Evolutionary conservation across 2,797 vertebrate species (phyloP).

Genomic region (Poecile montanus): DNA sequence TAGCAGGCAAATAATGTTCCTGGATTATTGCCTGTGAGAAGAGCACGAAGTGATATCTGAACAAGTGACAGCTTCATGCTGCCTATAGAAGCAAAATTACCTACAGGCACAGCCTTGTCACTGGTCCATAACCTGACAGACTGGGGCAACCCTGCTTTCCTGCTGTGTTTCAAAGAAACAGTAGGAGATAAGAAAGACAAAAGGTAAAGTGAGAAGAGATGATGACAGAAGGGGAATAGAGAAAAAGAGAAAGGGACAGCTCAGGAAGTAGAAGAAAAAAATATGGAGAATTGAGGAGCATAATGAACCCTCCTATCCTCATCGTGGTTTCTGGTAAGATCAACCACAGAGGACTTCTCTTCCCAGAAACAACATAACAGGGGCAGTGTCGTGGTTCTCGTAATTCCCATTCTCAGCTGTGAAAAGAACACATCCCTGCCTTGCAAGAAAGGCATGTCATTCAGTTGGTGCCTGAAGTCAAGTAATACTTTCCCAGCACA

Average conservation of each 20-base stretch:
- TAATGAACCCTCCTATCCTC: background rate
- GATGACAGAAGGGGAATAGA: background rate
- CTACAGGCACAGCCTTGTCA: background rate
- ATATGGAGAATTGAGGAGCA: background rate
- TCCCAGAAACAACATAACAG: slow-evolving; percentile 42
- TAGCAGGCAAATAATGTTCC: background rate
- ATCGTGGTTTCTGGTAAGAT: slow-evolving; percentile 18
- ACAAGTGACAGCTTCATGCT: background rate
- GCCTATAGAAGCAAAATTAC: background rate
- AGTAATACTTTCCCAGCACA: slow-evolving; percentile 35
- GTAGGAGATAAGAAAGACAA: background rate
- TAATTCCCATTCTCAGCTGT: background rate
- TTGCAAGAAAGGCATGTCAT: background rate
- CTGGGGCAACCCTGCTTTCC: background rate
- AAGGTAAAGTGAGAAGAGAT: background rate
- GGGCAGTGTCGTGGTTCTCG: background rate
- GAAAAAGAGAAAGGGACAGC: background rate
- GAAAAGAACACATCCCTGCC: background rate
- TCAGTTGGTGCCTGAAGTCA: slow-evolving; percentile 29
- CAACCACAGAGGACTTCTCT: slow-evolving; percentile 23
- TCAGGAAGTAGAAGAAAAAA: background rate
- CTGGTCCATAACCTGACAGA: background rate
- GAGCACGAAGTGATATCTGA: background rate
- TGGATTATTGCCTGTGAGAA: slow-evolving; percentile 21
- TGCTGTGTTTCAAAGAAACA: background rate